phyloP scores from a whole-genome alignment of 1,140 invertebrate genomes.

The Brachionus calyciflorus region DNA sequence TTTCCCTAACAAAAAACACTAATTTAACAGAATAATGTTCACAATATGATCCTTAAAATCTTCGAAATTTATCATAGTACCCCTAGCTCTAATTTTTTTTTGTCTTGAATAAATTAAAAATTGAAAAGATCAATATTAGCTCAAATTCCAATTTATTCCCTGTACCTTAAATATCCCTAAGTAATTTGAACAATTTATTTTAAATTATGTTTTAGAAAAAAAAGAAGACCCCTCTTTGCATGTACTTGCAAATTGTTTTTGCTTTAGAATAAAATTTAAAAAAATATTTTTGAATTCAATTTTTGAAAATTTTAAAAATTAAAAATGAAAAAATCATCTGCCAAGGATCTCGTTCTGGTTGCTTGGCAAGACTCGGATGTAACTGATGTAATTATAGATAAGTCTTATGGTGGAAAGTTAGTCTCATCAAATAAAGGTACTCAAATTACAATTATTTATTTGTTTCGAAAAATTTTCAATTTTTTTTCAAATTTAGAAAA shows the following conservation, averaged over 20 bases:
- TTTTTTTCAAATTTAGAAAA: neutral
- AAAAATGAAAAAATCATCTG: conserved; percentile 8
- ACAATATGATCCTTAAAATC: too few species aligned
- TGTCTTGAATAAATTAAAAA: too few species aligned
- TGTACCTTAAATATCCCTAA: too few species aligned
- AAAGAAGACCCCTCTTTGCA: too few species aligned
- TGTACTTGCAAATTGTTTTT: neutral
- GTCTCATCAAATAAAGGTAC: neutral
- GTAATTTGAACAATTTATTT: neutral
- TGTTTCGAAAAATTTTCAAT: neutral
- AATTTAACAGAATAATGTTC: too few species aligned
- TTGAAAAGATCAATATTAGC: too few species aligned
- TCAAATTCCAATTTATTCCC: too few species aligned
- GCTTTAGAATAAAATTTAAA: neutral
- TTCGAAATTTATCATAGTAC: too few species aligned
- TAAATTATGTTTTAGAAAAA: neutral
- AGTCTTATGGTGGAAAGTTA: conserved; percentile 39
- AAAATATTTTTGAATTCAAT: neutral
- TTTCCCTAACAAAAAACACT: too few species aligned
- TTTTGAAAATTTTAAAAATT: neutral
- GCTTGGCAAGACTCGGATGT: conserved; percentile 46
- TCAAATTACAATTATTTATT: neutral
- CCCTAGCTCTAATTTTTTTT: too few species aligned
- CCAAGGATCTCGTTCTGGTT: conserved; percentile 24
- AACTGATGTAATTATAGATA: conserved; percentile 13